Base-by-base conservation (phyloP, 2,797 vertebrate genomes). In the Coreius guichenoti region DNA sequence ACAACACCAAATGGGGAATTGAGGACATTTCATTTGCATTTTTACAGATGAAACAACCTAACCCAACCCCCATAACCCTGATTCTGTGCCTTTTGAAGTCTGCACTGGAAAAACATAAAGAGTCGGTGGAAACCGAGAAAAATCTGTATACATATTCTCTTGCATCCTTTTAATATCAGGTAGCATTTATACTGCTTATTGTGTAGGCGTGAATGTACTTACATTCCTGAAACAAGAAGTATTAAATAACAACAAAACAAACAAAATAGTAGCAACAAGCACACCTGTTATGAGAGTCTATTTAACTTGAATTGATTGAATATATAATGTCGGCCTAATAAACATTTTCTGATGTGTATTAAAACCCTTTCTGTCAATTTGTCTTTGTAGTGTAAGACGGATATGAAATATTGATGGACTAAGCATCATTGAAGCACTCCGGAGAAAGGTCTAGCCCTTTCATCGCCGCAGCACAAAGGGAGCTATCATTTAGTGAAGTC, bases 381-480 rank as follows among this genome's bases (percentile, higher is more conserved):
- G 86, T 87, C 74, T 89, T 80, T 87, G 86, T 77, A 69, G 80
- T 73, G 49, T 85, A 78, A 81, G 68, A 80, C 58, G 54, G 26
- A 83, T 86, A 87, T 92, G 74, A 91, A 92, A 89, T 89, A 90
- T 91, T 92, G 89, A 92, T 90, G 87, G 67, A 56, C 56, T 61
- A 65, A 58, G 67, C 65, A 80, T 69, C 49, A 77, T 78, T 76
- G 80, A 79, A 49, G 85, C 80, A 81, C 85, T 80, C 83, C 33
- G 79, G 76, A 77, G 85, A 88, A 93, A 94, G 92, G 92, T 93
- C 92, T 90, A 83, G 84, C 83, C 90, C 90, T 88, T 89, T 92
- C 92, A 90, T 91, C 89, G 82, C 86, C 83, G 81, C 47, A 80
- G 67, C 89, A 94, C 93, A 94, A 94, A 95, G 91, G 87, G 88